Percentiles rank a stretch among this genome's conserved stretches.
These are phyloP conservation scores for Homarus gammarus DNA, from an alignment of 2,888 invertebrate species.

Conservation along the genomic window DNA sequence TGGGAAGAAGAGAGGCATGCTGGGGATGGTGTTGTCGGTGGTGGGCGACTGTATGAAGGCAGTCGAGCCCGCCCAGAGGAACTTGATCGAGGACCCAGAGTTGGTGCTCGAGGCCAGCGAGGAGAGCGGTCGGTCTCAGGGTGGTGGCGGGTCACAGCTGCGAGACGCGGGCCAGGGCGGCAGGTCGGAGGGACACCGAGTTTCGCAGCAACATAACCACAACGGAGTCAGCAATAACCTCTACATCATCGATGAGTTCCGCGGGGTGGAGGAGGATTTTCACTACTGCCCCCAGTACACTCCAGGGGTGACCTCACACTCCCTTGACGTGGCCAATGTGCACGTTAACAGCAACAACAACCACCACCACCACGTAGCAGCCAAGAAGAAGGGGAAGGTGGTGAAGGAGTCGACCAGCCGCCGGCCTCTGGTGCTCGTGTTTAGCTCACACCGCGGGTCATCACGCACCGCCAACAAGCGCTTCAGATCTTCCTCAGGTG, in stretches of 20 bases:
- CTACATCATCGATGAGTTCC: conserved; percentile 51
- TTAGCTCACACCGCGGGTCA: neutral
- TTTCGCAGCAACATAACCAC: neutral
- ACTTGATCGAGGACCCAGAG: conserved; percentile 56
- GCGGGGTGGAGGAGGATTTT: neutral
- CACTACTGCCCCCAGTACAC: neutral
- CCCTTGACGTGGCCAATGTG: neutral
- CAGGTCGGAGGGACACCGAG: neutral
- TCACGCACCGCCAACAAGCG: neutral
- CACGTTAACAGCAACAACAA: conserved; percentile 5
- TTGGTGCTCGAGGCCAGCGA: conserved; percentile 39
- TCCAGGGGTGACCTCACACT: neutral
- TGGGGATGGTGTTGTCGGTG: conserved; percentile 52
- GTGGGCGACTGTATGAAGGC: conserved; percentile 56
- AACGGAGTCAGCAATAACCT: neutral
- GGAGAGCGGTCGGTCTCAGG: neutral
- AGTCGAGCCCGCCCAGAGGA: conserved; percentile 56
- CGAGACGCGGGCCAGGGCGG: neutral
- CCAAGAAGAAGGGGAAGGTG: neutral
- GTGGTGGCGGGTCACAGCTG: neutral
- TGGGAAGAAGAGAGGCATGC: conserved; percentile 38
- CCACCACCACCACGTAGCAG: neutral
- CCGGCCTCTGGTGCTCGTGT: conserved; percentile 46
- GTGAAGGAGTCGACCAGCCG: conserved; percentile 34
- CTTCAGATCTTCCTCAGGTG: conserved; percentile 25